These are phyloP conservation scores for Alviniconcha strummeri DNA, from an alignment of 2,888 invertebrate species.

Conservation along the genomic window DNA sequence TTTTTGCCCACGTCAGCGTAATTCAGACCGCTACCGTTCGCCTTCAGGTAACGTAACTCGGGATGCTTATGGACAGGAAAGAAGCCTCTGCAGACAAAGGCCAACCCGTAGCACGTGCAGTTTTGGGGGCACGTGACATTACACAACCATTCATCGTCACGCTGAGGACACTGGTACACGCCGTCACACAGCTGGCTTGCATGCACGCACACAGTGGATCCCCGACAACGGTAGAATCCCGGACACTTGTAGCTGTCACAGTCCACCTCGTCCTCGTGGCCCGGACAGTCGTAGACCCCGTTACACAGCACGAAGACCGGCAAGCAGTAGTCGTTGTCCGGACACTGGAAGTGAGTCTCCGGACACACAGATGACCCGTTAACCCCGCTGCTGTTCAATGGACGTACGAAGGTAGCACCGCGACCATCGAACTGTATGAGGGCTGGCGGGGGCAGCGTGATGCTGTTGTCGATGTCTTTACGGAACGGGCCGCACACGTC, in stretches of 20 bases:
- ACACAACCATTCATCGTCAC: slow-evolving; percentile 35
- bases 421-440: too few relatives aligned
- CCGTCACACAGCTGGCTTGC: slow-evolving; percentile 32
- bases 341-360: slow-evolving; percentile 26
- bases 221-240: slow-evolving; percentile 30
- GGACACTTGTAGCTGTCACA: slow-evolving; percentile 26
- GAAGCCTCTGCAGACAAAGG: slow-evolving; percentile 2
- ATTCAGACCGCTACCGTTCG: not conserved
- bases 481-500: too few relatives aligned
- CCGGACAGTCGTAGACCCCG: slow-evolving; percentile 32
- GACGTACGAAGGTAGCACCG: too few relatives aligned
- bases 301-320: slow-evolving; percentile 37
- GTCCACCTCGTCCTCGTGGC: slow-evolving; percentile 29
- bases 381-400: too few relatives aligned
- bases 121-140: slow-evolving; percentile 16
- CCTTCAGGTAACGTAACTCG: not conserved
- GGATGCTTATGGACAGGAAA: not conserved
- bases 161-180: slow-evolving; percentile 34
- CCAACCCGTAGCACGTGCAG: slow-evolving; percentile 30
- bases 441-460: too few relatives aligned
- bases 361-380: slow-evolving; percentile 5
- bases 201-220: slow-evolving; percentile 29
- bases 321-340: slow-evolving; percentile 24
- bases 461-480: too few relatives aligned
- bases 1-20: not conserved